Percentiles rank a stretch among this genome's conserved stretches.
These are phyloP conservation scores for Melierax canorus DNA, from an alignment of 2,113 vertebrate species.

Conservation along the genomic window DNA sequence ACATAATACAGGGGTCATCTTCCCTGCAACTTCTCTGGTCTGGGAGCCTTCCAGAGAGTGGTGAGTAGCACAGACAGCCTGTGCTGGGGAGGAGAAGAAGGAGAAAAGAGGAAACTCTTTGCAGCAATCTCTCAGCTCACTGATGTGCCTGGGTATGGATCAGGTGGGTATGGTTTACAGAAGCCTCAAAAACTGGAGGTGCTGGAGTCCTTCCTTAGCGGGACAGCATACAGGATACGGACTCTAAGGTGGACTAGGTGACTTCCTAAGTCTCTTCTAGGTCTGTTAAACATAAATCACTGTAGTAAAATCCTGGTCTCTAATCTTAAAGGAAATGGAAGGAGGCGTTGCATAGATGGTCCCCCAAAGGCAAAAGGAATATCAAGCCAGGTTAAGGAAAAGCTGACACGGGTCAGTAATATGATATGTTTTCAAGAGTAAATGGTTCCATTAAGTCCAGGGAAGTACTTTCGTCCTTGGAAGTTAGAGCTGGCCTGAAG, in stretches of 20 bases:
- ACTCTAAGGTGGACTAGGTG: accelerated
- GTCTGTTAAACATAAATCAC: neutral
- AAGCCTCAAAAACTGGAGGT: neutral
- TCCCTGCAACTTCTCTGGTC: neutral
- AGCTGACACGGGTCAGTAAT: neutral
- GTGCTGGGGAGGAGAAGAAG: neutral
- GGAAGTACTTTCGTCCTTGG: neutral
- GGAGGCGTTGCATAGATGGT: accelerated
- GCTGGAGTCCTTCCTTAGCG: neutral
- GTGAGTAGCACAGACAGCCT: neutral
- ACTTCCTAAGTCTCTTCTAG: neutral
- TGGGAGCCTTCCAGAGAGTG: neutral
- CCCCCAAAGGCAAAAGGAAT: neutral
- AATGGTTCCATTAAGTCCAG: neutral
- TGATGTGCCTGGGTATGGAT: accelerated
- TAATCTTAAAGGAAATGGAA: neutral
- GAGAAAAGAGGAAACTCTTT: neutral
- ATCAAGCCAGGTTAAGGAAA: neutral
- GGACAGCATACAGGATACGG: accelerated
- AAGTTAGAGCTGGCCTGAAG: neutral
- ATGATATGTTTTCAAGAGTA: neutral
- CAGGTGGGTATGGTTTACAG: neutral
- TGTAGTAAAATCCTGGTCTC: neutral
- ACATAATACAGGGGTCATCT: neutral
- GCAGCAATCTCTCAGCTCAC: neutral